Conservation (phyloP, 2,113 vertebrate species). For the Psittacus erithacus region DNA sequence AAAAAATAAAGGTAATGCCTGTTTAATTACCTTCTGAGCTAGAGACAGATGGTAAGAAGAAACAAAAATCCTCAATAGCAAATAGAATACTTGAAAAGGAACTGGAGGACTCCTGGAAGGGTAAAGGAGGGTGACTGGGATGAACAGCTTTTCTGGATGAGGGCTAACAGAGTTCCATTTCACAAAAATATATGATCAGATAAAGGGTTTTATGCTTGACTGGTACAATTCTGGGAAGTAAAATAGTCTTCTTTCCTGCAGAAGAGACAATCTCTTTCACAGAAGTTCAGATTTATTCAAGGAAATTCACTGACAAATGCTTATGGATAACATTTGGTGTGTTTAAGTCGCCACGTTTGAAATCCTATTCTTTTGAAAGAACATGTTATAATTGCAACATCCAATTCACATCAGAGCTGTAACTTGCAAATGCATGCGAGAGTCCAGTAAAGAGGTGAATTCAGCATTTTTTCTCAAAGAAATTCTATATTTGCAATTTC, state of each 20-base stretch:
- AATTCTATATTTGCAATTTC: background rate
- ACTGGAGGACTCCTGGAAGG: background rate
- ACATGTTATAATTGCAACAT: background rate
- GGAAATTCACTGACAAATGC: background rate
- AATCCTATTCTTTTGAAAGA: background rate
- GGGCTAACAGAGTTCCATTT: background rate
- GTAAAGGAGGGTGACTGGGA: background rate
- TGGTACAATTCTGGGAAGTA: background rate
- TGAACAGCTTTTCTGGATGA: background rate
- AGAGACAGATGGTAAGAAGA: background rate
- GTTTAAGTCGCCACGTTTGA: background rate
- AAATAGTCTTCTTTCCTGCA: background rate
- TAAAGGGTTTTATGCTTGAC: background rate
- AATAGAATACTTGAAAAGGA: background rate
- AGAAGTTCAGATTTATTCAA: background rate
- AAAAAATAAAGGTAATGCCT: background rate
- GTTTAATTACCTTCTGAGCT: background rate
- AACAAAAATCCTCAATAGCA: background rate
- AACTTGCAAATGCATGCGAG: background rate
- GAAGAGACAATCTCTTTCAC: background rate
- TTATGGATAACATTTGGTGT: background rate
- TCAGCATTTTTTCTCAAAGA: background rate
- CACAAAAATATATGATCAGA: background rate
- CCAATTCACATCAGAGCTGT: background rate
- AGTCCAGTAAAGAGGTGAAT: background rate